Evolutionary conservation across 2,113 vertebrate species (phyloP).

Genomic region (Hyla sarda): DNA sequence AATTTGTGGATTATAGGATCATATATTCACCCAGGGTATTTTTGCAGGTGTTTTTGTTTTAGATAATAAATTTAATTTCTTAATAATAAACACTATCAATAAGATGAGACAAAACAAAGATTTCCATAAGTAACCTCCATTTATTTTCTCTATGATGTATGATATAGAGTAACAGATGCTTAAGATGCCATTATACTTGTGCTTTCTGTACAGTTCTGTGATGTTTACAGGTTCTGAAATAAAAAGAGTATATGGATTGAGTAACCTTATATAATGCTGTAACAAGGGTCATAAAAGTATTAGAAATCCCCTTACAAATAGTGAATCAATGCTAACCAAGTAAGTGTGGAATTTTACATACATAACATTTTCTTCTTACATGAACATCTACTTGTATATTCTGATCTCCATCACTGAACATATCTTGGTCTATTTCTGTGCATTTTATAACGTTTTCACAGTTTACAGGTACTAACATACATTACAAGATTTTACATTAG

Average conservation of each 20-base stretch:
- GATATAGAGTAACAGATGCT: neutral
- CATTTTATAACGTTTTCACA: no score
- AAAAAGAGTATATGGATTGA: neutral
- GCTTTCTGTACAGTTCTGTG: neutral
- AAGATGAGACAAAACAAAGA: neutral
- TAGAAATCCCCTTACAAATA: neutral
- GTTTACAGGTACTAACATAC: no score
- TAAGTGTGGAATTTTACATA: neutral
- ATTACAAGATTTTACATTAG: no score
- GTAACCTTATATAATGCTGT: no score
- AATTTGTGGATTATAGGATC: no score
- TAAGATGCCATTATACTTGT: neutral
- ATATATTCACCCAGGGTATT: no score
- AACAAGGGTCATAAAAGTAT: neutral
- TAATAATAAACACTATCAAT: no score
- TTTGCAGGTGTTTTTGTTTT: no score
- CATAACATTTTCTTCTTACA: no score
- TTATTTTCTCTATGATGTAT: neutral
- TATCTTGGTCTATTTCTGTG: no score
- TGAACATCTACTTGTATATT: no score
- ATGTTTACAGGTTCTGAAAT: neutral
- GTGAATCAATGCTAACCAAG: neutral
- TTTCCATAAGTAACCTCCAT: neutral
- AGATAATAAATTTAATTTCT: neutral
- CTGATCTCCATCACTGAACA: no score